phyloP scores from a whole-genome alignment of 2,797 vertebrate species.

The Leuciscus waleckii region DNA sequence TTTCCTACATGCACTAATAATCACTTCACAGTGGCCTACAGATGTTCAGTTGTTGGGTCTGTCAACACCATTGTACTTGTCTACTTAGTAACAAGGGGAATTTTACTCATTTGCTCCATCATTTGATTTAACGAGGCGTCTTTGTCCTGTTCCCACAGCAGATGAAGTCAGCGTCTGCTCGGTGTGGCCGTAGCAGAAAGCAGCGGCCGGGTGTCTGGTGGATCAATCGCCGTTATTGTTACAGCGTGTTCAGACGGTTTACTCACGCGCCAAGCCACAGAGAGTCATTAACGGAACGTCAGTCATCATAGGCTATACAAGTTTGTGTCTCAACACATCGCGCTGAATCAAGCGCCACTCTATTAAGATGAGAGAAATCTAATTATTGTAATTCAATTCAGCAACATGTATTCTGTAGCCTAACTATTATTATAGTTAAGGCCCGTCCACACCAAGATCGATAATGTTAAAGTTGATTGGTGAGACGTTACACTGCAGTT shows the following conservation, averaged over 20 bases:
- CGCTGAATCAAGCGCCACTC: not conserved
- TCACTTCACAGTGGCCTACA: not conserved
- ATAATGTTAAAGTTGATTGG: not conserved
- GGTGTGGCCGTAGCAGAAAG: conserved; percentile 19
- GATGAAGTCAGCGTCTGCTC: conserved; percentile 52
- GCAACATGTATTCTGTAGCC: conserved; percentile 29
- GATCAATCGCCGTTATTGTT: conserved; percentile 40
- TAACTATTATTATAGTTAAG: not conserved
- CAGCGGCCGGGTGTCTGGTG: conserved; percentile 11
- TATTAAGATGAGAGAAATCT: conserved; percentile 34
- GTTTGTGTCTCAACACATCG: conserved; percentile 19
- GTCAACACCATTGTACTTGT: not conserved
- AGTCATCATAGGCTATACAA: not conserved
- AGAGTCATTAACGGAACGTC: not conserved
- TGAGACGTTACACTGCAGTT: too few relatives aligned
- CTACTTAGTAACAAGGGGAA: conserved; percentile 22
- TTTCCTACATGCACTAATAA: not conserved
- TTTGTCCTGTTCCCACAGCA: conserved; percentile 36
- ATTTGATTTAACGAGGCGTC: conserved; percentile 40
- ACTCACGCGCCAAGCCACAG: conserved; percentile 45
- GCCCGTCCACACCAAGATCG: not conserved
- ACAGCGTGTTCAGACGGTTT: conserved; percentile 48
- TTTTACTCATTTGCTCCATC: conserved; percentile 45
- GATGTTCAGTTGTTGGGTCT: not conserved
- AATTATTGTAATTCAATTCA: conserved; percentile 40